Evolutionary conservation across 2,113 vertebrate species (phyloP).

Genomic region (Falco punctatus): DNA sequence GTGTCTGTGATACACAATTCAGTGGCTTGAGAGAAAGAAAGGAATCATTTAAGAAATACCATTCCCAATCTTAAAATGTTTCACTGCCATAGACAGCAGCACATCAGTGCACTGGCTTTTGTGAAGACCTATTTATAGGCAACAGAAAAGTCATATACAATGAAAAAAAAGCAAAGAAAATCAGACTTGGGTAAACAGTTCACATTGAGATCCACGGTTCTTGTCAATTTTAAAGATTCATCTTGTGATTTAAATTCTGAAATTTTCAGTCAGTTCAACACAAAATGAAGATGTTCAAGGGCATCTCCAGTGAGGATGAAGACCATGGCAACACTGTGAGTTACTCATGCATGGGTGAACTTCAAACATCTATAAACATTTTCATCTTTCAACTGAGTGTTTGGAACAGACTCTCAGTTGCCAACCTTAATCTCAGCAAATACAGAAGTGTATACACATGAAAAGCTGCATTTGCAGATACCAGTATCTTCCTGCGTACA

Average conservation of each 20-base stretch:
- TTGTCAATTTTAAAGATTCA: background rate
- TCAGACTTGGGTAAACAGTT: background rate
- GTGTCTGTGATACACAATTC: background rate
- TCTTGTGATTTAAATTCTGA: background rate
- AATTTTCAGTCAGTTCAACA: background rate
- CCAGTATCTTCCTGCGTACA: background rate
- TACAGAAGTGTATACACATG: background rate
- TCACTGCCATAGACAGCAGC: background rate
- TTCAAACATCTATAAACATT: background rate
- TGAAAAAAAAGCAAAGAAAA: background rate
- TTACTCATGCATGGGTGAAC: background rate
- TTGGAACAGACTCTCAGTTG: background rate
- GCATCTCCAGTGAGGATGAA: background rate
- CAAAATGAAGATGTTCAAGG: background rate
- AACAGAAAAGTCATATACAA: background rate
- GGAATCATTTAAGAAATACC: background rate
- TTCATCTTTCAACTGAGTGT: accelerated
- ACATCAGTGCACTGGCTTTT: background rate
- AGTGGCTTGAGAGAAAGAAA: background rate
- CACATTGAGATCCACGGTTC: background rate
- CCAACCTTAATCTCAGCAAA: background rate
- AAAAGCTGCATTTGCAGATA: background rate
- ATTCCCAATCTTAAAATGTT: background rate
- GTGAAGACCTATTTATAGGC: background rate
- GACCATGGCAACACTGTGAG: background rate